Evolutionary conservation across 2,888 invertebrate genomes (phyloP).

Genomic region (Cactoblastis cactorum): DNA sequence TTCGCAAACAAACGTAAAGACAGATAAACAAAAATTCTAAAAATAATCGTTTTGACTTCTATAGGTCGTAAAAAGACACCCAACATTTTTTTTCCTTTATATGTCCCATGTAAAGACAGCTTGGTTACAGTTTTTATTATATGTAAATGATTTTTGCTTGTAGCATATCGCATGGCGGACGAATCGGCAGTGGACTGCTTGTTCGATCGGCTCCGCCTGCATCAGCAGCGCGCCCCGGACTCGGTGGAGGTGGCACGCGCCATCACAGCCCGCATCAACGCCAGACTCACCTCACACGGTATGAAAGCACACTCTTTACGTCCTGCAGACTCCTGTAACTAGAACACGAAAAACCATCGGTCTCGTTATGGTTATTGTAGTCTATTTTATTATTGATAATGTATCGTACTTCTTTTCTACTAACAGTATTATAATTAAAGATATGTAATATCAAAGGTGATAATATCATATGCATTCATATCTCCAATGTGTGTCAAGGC

Average conservation of each 20-base stretch:
- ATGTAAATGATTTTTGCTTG: background rate
- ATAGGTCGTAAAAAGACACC: no score
- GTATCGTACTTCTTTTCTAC: background rate
- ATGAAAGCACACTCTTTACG: slow-evolving; percentile 15
- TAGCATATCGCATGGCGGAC: slow-evolving; percentile 73
- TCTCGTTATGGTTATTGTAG: no score
- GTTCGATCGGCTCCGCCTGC: slow-evolving; percentile 66
- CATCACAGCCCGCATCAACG: slow-evolving; percentile 64
- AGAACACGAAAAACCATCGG: no score
- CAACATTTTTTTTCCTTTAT: no score
- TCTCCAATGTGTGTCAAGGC: background rate
- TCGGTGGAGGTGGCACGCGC: slow-evolving; percentile 63
- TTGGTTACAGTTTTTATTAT: no score
- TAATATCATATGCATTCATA: background rate
- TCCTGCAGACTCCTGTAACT: no score
- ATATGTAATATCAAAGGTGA: background rate
- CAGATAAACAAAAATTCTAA: no score
- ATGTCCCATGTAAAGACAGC: no score
- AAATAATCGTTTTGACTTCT: no score
- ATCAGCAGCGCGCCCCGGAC: slow-evolving; percentile 67
- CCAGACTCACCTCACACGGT: slow-evolving; percentile 69
- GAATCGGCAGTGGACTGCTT: slow-evolving; percentile 62
- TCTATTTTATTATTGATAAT: no score
- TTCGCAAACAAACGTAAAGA: no score
- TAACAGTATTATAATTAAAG: background rate